A percentile compares a stretch with the other conserved stretches of the same genome.
phyloP scores from a whole-genome alignment of 2,888 invertebrate genomes.

The Pycnomerus fuliginosus region DNA sequence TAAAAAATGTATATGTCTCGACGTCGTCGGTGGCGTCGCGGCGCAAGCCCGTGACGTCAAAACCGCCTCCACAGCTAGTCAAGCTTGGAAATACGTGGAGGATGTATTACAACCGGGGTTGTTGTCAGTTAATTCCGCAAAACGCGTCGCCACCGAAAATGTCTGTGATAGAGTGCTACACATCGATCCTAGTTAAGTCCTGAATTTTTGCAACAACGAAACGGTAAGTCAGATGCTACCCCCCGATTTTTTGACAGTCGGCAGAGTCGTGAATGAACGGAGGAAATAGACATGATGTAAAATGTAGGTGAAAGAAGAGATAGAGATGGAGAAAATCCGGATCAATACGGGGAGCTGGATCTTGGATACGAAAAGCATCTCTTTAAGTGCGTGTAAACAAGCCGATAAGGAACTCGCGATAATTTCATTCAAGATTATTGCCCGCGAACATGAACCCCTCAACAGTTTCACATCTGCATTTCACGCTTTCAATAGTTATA shows the following conservation, averaged over 20 bases:
- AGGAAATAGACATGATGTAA: constrained; percentile 34
- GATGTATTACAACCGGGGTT: constrained; percentile 40
- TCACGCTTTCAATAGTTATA: constrained; percentile 8
- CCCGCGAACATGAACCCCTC: constrained; percentile 14
- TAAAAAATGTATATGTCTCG: constrained; percentile 35
- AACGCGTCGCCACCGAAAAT: constrained; percentile 35
- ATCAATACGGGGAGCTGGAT: constrained; percentile 45
- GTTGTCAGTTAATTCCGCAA: constrained; percentile 35
- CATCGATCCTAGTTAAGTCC: constrained; percentile 31
- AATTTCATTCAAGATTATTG: constrained; percentile 30
- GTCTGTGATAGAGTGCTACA: constrained; percentile 41
- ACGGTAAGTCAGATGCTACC: constrained; percentile 10
- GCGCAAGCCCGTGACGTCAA: constrained; percentile 47
- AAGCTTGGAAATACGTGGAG: constrained; percentile 44
- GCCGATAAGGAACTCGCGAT: constrained; percentile 21
- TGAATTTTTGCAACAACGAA: constrained; percentile 16
- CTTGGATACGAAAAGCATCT: no score
- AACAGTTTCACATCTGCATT: constrained; percentile 4
- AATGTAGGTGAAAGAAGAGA: constrained; percentile 42
- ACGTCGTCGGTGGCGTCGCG: constrained; percentile 29
- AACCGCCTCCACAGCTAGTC: constrained; percentile 49
- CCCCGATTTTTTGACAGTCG: constrained; percentile 21
- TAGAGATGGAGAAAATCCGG: constrained; percentile 42
- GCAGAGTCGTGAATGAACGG: constrained; percentile 42
- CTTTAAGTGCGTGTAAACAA: no score